Evolutionary conservation across 2,888 invertebrate genomes (phyloP), one percentile per base, ranked within the genome.

Genomic region (Cantharis nigra): DNA sequence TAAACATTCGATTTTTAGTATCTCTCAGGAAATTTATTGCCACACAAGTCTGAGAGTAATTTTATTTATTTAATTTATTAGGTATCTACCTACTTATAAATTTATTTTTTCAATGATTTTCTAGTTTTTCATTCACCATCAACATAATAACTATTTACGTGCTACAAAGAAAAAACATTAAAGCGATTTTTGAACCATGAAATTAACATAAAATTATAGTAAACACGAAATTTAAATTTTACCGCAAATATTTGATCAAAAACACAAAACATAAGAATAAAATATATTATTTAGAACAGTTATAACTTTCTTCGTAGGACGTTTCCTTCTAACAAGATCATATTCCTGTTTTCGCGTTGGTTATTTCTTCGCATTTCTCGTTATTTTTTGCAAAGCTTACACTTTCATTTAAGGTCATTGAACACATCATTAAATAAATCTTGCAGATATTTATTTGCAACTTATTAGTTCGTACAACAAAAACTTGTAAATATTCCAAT

Each of bases 371-470:
- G 49, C 49, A 49, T 49, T 49, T 49, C 49, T 49, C 49, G n/a
- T n/a, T 13, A 49, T 49, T 49, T 49, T 65, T 33, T 26, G 33
- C 69, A 20, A 75, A 69, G 69, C 71, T 72, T 72, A 72, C 76
- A 76, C 72, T 76, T 76, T 76, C 76, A 63, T 76, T 72, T 69
- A 72, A 76, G 76, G 76, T 76, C 76, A 63, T 72, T 76, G 72
- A 72, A 72, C 76, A 72, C 69, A 49, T 33, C 33, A 72, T 69
- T 69, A 49, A 49, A 49, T 49, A 49, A 49, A 49, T 49, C n/a
- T 49, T 49, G 49, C 18, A 64, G n/a, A n/a, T 71, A 64, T 63
- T 74, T 18, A 33, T 18, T 63, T 62, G 14, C 23, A 71, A 64
- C 28, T 20, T 62, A 30, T 18, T 28, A 20, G 26, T 62, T 69